Evolutionary conservation across 2,797 vertebrate species (phyloP).

Genomic region (Pteropus rufus): DNA sequence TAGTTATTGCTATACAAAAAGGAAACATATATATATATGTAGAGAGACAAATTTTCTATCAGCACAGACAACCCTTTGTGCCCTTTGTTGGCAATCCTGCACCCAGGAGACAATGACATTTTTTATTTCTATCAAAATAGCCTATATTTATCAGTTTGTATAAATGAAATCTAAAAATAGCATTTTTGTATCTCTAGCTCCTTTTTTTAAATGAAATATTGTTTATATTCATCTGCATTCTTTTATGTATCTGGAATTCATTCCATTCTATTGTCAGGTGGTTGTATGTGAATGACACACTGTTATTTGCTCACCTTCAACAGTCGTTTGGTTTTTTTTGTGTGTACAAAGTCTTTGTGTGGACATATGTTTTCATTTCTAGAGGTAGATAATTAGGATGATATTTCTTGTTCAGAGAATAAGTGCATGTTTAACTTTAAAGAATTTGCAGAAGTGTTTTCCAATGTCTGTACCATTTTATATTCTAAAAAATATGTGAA

Average conservation of each 20-base stretch:
- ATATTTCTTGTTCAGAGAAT: not conserved
- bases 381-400: not conserved
- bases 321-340: not conserved
- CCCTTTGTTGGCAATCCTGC: not conserved
- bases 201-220: not conserved
- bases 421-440: not conserved
- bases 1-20: not conserved
- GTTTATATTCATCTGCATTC: not conserved
- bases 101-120: not conserved
- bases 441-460: not conserved
- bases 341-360: not conserved
- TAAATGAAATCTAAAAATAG: not conserved
- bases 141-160: not conserved
- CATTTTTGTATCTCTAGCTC: not conserved
- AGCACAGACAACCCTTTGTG: not conserved
- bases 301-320: not conserved
- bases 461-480: not conserved
- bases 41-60: not conserved
- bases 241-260: not conserved
- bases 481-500: not conserved
- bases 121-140: not conserved
- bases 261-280: not conserved
- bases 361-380: not conserved
- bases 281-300: not conserved
- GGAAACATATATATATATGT: not conserved